Evolutionary conservation across 2,888 invertebrate genomes (phyloP), one percentile per base, ranked within the genome.

Genomic region (Drosophila multiciliata): DNA sequence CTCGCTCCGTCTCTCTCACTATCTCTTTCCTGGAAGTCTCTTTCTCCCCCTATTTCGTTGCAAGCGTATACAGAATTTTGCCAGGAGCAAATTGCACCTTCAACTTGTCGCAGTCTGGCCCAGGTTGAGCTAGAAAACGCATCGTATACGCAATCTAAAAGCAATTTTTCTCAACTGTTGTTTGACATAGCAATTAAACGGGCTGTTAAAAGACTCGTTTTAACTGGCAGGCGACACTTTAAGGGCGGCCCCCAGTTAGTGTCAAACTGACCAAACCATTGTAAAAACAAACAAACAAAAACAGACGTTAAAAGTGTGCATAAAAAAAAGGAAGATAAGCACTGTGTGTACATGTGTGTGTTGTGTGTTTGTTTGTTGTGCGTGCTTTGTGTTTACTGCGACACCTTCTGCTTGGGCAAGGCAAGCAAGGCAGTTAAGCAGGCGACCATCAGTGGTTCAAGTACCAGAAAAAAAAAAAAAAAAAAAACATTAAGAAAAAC

Each of bases 31-130:
- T 32, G n/a, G 3, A 40, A 45, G n/a, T 53, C 29, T 29, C 33
- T 73, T 49, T 49, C 33, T n/a, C 29, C 48, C 48, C 23, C 38
- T 40, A 53, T 57, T 52, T 57, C 35, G 33, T 52, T 58, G 74
- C 72, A 20, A 70, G 53, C 55, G 78, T 86, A 74, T 88, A 84
- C 75, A 84, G 73, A 84, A 69, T 75, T 83, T 89, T 66, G 78
- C 35, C 55, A 49, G 20, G 23, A 68, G 67, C 67, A 68, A 23
- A 45, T 23, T 23, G 45, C 45, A 23, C 45, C 45, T 45, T 45
- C 23, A 45, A 45, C 45, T 32, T 7, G 40, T 40, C 50, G 32
- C 33, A 61, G 66, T 62, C 48, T 52, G 26, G 5, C 26, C 7
- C 15, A 29, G 50, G 12, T 6, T 33, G 45, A 50, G 65, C 53